These are phyloP conservation scores for Andricus quercusramuli DNA, from an alignment of 2,888 invertebrate genomes.

Conservation along the genomic window DNA sequence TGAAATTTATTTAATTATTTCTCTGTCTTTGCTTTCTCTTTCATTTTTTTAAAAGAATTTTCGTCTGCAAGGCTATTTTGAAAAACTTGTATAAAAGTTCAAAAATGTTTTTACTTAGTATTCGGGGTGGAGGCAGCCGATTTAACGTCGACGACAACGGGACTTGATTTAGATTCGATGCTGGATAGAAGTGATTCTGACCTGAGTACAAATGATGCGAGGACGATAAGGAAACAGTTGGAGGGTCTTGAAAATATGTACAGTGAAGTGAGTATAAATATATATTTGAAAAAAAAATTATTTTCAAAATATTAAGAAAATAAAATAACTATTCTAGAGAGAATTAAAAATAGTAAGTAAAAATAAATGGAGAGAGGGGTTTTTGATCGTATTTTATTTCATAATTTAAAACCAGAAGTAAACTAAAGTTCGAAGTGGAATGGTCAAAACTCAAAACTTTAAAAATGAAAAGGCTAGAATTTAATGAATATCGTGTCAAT, in stretches of 20 bases:
- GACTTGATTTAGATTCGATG: constrained; percentile 88
- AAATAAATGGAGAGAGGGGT: too few species aligned
- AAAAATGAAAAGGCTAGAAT: too few species aligned
- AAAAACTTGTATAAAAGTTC: neutral
- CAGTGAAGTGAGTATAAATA: constrained; percentile 83
- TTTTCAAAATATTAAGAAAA: neutral
- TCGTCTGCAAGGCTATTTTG: neutral
- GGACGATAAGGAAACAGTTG: constrained; percentile 89
- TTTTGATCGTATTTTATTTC: too few species aligned
- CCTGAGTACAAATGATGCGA: constrained; percentile 87
- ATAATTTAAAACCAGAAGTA: too few species aligned
- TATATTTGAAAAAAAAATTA: neutral
- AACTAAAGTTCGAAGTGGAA: too few species aligned
- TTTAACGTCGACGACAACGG: constrained; percentile 89
- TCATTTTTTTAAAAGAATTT: neutral
- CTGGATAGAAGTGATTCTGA: constrained; percentile 89
- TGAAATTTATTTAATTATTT: too few species aligned
- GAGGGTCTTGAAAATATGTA: constrained; percentile 93
- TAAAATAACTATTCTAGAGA: neutral
- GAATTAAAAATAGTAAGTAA: too few species aligned
- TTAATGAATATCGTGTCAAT: too few species aligned
- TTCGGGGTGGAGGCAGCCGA: constrained; percentile 88
- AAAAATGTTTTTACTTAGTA: constrained; percentile 77
- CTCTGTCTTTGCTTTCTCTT: too few species aligned
- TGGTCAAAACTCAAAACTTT: too few species aligned